Conservation (phyloP, 2,888 invertebrate genomes). For the Nephrocerus scutellatus region DNA sequence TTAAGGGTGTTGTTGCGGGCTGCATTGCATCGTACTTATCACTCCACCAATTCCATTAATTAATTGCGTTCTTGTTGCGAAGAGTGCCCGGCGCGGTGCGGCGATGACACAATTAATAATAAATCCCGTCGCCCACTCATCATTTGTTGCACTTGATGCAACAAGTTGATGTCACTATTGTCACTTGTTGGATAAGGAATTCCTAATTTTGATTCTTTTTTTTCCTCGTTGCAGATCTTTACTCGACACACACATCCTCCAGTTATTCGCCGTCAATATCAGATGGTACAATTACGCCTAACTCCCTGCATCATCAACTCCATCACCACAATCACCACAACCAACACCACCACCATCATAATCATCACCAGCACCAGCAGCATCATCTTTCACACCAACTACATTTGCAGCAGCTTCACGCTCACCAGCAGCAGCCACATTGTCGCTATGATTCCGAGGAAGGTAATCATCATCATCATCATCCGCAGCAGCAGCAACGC, state of each 20-base stretch:
- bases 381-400: too few species aligned
- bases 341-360: constrained; percentile 15
- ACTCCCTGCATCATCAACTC: constrained; percentile 36
- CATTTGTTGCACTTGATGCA: too few species aligned
- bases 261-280: constrained; percentile 48
- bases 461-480: constrained; percentile 22
- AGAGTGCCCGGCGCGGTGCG: constrained; percentile 28
- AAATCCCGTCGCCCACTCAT: too few species aligned
- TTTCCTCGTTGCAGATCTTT: constrained; percentile 40
- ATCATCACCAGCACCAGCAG: constrained; percentile 24
- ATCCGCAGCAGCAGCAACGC: too few species aligned
- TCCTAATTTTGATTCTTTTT: too few species aligned
- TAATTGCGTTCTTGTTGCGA: constrained; percentile 8
- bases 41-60: too few species aligned
- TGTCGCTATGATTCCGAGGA: too few species aligned
- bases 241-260: constrained; percentile 48
- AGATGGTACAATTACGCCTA: constrained; percentile 46
- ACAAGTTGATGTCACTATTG: too few species aligned
- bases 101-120: too few species aligned
- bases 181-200: too few species aligned
- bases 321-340: constrained; percentile 23
- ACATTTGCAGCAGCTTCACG: constrained; percentile 20
- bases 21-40: too few species aligned
- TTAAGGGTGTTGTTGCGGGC: too few species aligned
- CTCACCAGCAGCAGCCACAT: constrained; percentile 20